These are phyloP conservation scores for Maconellicoccus hirsutus DNA, from an alignment of 1,140 invertebrate species.

Conservation along the genomic window DNA sequence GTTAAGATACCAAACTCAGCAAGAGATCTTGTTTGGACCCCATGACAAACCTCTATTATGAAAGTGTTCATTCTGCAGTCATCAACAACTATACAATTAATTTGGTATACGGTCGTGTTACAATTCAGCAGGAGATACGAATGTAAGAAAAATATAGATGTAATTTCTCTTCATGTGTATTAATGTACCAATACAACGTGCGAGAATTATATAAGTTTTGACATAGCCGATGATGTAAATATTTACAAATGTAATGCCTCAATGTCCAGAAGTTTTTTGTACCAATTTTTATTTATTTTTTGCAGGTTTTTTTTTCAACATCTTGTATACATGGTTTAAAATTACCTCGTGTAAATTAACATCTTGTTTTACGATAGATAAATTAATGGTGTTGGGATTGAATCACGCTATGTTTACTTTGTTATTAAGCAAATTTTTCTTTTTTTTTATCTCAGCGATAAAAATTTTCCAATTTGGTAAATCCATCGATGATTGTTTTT, in stretches of 20 bases:
- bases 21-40: slow-evolving; percentile 13
- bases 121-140: slow-evolving; percentile 16
- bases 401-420: no score
- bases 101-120: slow-evolving; percentile 17
- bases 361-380: no score
- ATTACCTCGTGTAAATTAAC: no score
- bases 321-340: no score
- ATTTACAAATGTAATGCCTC: background rate
- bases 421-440: no score
- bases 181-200: background rate
- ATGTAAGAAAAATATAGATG: slow-evolving; percentile 2
- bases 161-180: background rate
- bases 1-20: slow-evolving; percentile 15
- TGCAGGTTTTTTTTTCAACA: no score
- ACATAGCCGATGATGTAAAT: background rate
- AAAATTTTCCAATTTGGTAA: no score
- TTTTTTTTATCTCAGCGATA: no score
- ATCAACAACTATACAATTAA: slow-evolving; percentile 22
- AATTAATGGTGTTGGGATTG: no score
- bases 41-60: slow-evolving; percentile 13
- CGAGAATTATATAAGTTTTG: background rate
- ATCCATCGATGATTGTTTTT: no score
- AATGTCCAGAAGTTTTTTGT: background rate
- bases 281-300: no score
- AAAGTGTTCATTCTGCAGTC: slow-evolving; percentile 21